Base-by-base conservation (phyloP, 2,888 invertebrate species). In the Labia minor region DNA sequence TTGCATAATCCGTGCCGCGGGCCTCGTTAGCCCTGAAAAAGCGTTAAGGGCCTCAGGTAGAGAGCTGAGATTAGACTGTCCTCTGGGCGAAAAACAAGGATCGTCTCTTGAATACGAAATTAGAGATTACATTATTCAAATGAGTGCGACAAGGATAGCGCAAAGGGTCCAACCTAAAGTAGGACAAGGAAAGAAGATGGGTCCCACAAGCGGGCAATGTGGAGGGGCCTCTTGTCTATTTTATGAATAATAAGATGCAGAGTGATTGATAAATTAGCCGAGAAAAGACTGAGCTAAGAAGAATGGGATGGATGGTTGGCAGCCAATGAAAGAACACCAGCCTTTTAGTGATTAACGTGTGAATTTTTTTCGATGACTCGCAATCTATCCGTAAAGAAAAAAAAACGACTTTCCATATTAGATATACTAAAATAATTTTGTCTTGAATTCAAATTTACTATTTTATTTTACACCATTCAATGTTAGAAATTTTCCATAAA, bases 1-100 rank as follows among this genome's bases (percentile, higher is more conserved):
- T 49, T 49, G 49, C 49, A 49, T 49, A 49, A 49, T 49, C 49
- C 49, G 49, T 49, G 49, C 49, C 49, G 49, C 49, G 49, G 49
- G 49, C 49, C 49, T 49, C 49, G 49, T 49, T 49, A 49, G 49
- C 49, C 49, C 49, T 49, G 49, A 49, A 49, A 49, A 49, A 49
- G 49, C 49, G 49, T 49, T 49, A 49, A 49, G 49, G 49, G 49
- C 49, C 49, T 49, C 49, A 49, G 49, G 49, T 49, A 49, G 49
- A 49, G 14, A 49, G 49, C 49, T 49, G 49, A 49, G 49, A 49
- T 49, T 49, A 49, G 49, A 49, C 49, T 49, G 49, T 49, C 49
- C 49, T 49, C 49, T 49, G 49, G 49, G 49, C 49, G 49, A 49
- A 49, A 49, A 49, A 49, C 49, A 49, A 49, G 49, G 49, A 49